Percentiles rank a stretch among this genome's conserved stretches.
These are phyloP conservation scores for Gymnosoma rotundatum DNA, from an alignment of 2,888 invertebrate genomes.

Conservation along the genomic window DNA sequence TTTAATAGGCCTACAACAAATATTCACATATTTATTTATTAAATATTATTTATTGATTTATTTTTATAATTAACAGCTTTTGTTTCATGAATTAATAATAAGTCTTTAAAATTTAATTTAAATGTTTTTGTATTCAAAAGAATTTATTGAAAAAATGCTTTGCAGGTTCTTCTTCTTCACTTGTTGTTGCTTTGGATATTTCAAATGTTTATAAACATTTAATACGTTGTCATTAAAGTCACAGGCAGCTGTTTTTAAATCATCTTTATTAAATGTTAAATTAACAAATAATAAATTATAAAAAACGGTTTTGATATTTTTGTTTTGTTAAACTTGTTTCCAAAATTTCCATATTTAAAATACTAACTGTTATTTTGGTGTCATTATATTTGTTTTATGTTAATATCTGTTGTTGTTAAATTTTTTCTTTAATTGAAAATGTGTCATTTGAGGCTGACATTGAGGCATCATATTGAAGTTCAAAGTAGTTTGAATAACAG, in stretches of 20 bases:
- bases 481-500: not conserved
- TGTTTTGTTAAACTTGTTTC: slow-evolving; percentile 21
- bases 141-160: too few relatives aligned
- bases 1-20: not conserved
- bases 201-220: not conserved
- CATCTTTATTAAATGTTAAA: not conserved
- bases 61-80: not conserved
- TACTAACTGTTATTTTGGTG: slow-evolving; percentile 2
- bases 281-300: not conserved
- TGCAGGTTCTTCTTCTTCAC: too few relatives aligned
- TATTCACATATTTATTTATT: not conserved
- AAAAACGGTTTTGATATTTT: not conserved
- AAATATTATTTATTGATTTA: not conserved
- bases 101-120: slow-evolving; percentile 29
- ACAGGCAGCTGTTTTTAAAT: not conserved
- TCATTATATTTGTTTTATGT: not conserved
- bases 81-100: slow-evolving; percentile 9
- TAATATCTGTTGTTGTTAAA: not conserved
- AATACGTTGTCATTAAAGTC: not conserved
- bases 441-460: slow-evolving; percentile 5
- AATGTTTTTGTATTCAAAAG: not conserved
- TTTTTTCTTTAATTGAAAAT: not conserved
- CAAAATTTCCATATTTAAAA: slow-evolving; percentile 34
- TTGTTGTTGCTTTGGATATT: not conserved
- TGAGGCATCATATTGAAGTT: not conserved